phyloP scores from a whole-genome alignment of 1,140 invertebrate genomes.

The Proales similis region DNA sequence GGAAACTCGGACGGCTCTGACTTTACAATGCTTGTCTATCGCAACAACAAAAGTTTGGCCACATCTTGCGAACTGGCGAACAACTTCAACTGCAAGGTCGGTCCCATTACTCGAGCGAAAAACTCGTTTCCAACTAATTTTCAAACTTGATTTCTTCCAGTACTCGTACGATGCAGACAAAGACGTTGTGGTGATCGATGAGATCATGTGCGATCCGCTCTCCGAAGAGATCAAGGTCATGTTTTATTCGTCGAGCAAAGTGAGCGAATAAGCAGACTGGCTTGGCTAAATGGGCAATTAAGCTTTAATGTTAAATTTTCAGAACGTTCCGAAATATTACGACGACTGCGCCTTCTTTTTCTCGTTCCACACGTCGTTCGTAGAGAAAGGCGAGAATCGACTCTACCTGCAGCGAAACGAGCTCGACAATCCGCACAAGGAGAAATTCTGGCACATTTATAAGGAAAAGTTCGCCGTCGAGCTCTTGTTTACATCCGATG shows the following conservation, averaged over 20 bases:
- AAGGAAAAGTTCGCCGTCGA: slow-evolving; percentile 52
- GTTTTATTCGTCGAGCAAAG: slow-evolving; percentile 46
- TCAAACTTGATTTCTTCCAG: slow-evolving; percentile 33
- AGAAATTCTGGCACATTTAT: slow-evolving; percentile 54
- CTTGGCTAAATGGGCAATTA: background rate
- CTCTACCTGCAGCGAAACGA: slow-evolving; percentile 52
- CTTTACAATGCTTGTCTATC: slow-evolving; percentile 41
- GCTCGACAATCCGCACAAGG: slow-evolving; percentile 58
- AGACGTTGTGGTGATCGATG: slow-evolving; percentile 47
- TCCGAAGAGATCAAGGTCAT: slow-evolving; percentile 54
- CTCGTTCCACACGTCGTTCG: slow-evolving; percentile 58
- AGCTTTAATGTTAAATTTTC: slow-evolving; percentile 39
- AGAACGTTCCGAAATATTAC: slow-evolving; percentile 55
- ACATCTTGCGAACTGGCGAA: slow-evolving; percentile 51
- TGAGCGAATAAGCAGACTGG: background rate
- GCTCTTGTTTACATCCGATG: slow-evolving; percentile 45
- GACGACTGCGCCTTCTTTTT: slow-evolving; percentile 59
- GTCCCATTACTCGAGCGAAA: background rate
- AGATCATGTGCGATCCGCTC: slow-evolving; percentile 40
- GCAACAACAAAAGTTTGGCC: slow-evolving; percentile 43
- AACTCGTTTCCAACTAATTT: background rate
- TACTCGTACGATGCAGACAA: slow-evolving; percentile 44
- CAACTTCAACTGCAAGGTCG: slow-evolving; percentile 53
- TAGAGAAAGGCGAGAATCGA: slow-evolving; percentile 47
- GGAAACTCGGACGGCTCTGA: slow-evolving; percentile 57